Conservation (phyloP, 2,113 vertebrate genomes). For the Eurypyga helias region DNA sequence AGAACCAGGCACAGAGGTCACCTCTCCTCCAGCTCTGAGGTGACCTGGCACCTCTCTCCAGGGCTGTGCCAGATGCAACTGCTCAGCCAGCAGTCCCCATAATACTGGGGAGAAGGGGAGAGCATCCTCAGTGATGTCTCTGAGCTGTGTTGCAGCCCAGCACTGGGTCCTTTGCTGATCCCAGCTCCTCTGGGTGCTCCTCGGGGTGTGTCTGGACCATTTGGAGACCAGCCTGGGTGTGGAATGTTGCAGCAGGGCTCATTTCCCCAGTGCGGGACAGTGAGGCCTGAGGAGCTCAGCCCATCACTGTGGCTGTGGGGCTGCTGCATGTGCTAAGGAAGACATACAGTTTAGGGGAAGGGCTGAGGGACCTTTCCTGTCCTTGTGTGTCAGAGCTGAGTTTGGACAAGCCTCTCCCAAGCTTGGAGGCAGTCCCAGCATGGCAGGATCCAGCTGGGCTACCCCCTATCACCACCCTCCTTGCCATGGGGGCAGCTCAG, state of each 20-base stretch:
- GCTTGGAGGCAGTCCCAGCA: not conserved
- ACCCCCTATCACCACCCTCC: not conserved
- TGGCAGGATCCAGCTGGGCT: not conserved
- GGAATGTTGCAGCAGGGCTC: not conserved
- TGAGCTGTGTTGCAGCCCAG: not conserved
- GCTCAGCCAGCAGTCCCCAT: not conserved
- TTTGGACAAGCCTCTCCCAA: not conserved
- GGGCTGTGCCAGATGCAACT: not conserved
- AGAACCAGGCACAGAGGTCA: not conserved
- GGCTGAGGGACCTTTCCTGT: not conserved
- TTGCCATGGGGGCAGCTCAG: not conserved
- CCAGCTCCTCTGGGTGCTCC: not conserved
- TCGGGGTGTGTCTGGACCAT: fast-evolving
- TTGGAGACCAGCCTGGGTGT: not conserved
- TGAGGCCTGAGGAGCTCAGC: not conserved
- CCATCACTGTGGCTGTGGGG: not conserved
- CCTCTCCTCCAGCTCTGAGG: not conserved
- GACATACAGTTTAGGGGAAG: fast-evolving
- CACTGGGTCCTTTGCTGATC: not conserved
- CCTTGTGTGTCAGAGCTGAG: fast-evolving
- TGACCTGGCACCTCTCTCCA: not conserved
- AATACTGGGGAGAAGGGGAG: not conserved
- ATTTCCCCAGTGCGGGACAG: fast-evolving
- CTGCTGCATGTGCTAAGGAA: not conserved
- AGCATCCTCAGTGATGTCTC: not conserved